Conservation (phyloP, 2,888 invertebrate species). For the Lumbricus terrestris region DNA sequence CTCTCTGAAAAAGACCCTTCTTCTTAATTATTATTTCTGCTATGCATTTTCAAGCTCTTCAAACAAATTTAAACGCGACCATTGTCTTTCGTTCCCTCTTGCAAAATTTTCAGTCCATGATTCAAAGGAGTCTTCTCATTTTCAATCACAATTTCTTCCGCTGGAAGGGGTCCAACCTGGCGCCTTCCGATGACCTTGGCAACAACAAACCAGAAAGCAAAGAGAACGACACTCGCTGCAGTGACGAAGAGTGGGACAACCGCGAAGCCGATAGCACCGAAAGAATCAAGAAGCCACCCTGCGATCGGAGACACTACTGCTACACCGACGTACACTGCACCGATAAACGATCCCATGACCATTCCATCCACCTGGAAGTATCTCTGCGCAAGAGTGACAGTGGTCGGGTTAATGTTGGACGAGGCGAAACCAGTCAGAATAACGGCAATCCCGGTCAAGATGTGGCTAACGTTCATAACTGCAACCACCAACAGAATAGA, state of each 20-base stretch:
- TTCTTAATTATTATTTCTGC: too few species aligned
- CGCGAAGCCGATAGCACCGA: constrained; percentile 21
- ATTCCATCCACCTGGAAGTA: constrained; percentile 23
- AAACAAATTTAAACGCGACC: too few species aligned
- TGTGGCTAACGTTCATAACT: background rate
- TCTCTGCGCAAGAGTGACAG: constrained; percentile 19
- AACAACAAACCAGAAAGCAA: background rate
- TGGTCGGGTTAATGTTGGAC: constrained; percentile 24
- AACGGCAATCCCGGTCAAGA: background rate
- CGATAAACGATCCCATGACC: constrained; percentile 24
- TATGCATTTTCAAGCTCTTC: too few species aligned
- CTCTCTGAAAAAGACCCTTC: too few species aligned
- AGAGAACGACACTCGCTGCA: background rate
- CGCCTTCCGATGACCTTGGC: background rate
- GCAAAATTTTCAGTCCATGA: too few species aligned
- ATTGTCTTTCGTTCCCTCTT: too few species aligned
- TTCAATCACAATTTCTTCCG: too few species aligned
- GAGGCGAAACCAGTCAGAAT: constrained; percentile 22
- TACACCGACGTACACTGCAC: constrained; percentile 11
- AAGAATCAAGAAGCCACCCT: constrained; percentile 15
- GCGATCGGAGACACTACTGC: constrained; percentile 13
- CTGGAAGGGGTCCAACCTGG: background rate
- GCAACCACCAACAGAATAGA: constrained; percentile 18
- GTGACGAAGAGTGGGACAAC: constrained; percentile 12
- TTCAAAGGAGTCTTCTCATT: too few species aligned